These are phyloP conservation scores for Hyposoter dolosus DNA, from an alignment of 2,888 invertebrate species.

Conservation along the genomic window DNA sequence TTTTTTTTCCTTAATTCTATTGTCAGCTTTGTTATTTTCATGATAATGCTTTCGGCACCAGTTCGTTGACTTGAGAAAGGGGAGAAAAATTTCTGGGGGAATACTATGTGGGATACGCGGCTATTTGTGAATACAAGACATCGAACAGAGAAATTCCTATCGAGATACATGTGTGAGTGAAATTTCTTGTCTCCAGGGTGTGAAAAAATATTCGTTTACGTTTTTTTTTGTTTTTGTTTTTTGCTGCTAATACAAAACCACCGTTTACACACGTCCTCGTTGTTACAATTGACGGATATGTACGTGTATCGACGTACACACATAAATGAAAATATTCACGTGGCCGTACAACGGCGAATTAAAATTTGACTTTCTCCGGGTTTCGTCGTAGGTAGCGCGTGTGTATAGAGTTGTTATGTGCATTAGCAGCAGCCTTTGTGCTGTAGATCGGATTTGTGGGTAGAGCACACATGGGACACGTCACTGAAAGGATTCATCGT, in stretches of 20 bases:
- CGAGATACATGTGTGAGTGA: neutral
- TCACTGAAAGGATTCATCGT: conserved; percentile 19
- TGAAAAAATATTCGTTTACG: conserved; percentile 3
- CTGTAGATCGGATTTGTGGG: conserved; percentile 33
- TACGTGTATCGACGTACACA: neutral
- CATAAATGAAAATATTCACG: conserved; percentile 1
- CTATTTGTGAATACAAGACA: conserved; percentile 12
- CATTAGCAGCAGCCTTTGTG: conserved; percentile 38
- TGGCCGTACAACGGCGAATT: conserved; percentile 66
- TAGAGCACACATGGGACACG: neutral
- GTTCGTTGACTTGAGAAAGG: neutral
- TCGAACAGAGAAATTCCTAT: conserved; percentile 58
- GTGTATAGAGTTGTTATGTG: conserved; percentile 18
- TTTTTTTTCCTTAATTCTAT: too few relatives aligned
- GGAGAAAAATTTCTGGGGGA: conserved; percentile 10
- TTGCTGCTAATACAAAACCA: conserved; percentile 13
- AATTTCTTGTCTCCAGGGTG: conserved; percentile 12
- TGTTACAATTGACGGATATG: conserved; percentile 6
- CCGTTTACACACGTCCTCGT: conserved; percentile 21
- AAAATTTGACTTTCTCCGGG: conserved; percentile 77
- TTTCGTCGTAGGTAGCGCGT: conserved; percentile 62
- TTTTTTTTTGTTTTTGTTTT: neutral
- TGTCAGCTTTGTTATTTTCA: neutral
- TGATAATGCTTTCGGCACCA: neutral
- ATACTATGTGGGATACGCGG: conserved; percentile 8